Evolutionary conservation across 2,888 invertebrate genomes (phyloP).

Genomic region (Athrips mouffetella): DNA sequence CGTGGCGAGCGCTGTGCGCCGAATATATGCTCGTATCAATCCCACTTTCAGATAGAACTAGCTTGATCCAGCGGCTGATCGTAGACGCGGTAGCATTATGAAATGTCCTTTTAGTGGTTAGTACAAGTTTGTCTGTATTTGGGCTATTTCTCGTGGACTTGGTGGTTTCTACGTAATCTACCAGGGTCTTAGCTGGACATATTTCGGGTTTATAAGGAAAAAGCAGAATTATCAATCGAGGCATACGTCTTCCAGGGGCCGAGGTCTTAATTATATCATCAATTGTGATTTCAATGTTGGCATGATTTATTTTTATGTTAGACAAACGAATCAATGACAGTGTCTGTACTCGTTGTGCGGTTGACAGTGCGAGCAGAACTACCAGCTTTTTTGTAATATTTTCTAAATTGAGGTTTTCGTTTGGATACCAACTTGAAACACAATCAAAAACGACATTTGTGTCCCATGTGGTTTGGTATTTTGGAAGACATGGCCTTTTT

Average conservation of each 20-base stretch:
- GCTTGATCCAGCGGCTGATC: conserved; percentile 21
- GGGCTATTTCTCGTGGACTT: neutral
- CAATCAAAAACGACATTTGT: neutral
- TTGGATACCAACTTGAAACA: neutral
- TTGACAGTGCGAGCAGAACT: conserved; percentile 12
- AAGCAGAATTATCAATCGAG: neutral
- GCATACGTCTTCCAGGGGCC: neutral
- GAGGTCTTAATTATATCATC: neutral
- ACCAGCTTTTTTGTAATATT: conserved; percentile 3
- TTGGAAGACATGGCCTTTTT: conserved; percentile 7
- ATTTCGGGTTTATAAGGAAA: neutral
- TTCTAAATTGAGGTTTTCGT: neutral
- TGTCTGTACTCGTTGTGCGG: conserved; percentile 17
- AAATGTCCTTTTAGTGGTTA: neutral
- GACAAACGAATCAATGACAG: conserved; percentile 11
- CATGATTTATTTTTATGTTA: conserved; percentile 8
- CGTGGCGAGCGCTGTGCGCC: conserved; percentile 22
- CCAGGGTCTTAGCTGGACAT: neutral
- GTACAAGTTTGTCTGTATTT: neutral
- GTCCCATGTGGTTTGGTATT: conserved; percentile 8
- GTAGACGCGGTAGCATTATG: conserved; percentile 2
- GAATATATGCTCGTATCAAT: conserved; percentile 16
- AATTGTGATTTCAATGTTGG: neutral
- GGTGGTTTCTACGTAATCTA: neutral
- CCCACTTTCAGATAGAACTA: conserved; percentile 16